A percentile compares a stretch with the other conserved stretches of the same genome.
Conservation (phyloP, 2,888 invertebrate genomes). For the Gymnosoma rotundatum region DNA sequence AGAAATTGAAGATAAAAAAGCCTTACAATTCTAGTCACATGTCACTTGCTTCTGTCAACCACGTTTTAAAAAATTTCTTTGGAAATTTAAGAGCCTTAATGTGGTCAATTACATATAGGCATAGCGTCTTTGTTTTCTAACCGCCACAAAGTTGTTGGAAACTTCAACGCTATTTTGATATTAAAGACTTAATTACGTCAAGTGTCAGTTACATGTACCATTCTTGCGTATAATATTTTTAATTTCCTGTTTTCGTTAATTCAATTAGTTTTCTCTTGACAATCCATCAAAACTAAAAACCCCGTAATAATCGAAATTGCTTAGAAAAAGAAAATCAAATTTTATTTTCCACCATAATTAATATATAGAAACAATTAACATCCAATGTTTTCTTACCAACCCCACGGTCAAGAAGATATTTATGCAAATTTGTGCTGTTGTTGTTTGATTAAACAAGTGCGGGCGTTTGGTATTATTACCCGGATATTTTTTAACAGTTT, state of each 20-base stretch:
- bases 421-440: constrained; percentile 49
- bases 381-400: background rate
- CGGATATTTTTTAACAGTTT: background rate
- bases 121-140: background rate
- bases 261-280: constrained; percentile 62
- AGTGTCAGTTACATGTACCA: too few species aligned
- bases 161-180: background rate
- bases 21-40: too few species aligned
- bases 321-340: background rate
- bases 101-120: too few species aligned
- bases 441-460: constrained; percentile 48
- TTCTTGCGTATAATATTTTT: too few species aligned
- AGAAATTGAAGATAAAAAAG: too few species aligned
- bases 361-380: constrained; percentile 17
- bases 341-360: background rate
- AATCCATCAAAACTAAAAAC: constrained; percentile 41
- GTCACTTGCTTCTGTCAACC: too few species aligned
- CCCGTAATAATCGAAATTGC: constrained; percentile 38
- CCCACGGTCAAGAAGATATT: constrained; percentile 25
- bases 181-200: background rate
- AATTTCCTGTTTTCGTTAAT: constrained; percentile 24
- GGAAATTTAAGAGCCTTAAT: too few species aligned
- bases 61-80: too few species aligned
- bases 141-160: background rate
- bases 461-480: constrained; percentile 38